Conservation (phyloP, 30 jellyfish, hydroid and myxozoan genomes). For the Hydractinia echinata region DNA sequence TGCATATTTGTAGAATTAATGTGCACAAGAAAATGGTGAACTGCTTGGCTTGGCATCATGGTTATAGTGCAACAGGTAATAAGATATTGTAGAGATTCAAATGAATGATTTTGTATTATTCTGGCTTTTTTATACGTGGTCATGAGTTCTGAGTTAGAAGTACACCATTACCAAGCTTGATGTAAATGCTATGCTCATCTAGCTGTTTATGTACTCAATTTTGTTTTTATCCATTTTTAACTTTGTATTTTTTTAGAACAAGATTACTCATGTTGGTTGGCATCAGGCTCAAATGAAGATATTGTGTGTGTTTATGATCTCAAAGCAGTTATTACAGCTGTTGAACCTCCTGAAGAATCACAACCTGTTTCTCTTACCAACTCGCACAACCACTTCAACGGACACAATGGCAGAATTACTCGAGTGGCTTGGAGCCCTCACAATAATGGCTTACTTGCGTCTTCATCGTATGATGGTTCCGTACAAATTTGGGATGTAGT, state of each 20-base stretch:
- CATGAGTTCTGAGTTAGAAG: not conserved
- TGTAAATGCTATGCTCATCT: not conserved
- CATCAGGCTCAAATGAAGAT: constrained; percentile 86
- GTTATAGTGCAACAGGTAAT: constrained; percentile 28
- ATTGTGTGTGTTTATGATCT: constrained; percentile 57
- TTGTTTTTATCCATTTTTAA: not conserved
- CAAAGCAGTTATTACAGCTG: constrained; percentile 20
- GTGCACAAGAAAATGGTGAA: constrained; percentile 84
- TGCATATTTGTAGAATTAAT: constrained; percentile 33
- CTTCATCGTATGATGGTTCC: constrained; percentile 79
- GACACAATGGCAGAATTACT: constrained; percentile 70
- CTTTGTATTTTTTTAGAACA: constrained; percentile 17
- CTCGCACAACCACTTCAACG: constrained; percentile 42
- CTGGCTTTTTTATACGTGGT: not conserved
- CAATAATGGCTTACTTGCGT: constrained; percentile 52
- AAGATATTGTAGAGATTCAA: not conserved
- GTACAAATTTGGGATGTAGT: constrained; percentile 85
- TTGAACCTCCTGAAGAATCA: not conserved
- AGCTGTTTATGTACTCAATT: not conserved
- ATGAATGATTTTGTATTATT: not conserved
- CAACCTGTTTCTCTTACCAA: constrained; percentile 22
- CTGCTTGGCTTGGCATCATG: constrained; percentile 86
- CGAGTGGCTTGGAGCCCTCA: constrained; percentile 84
- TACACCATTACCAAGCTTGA: not conserved
- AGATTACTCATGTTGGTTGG: constrained; percentile 67